Evolutionary conservation across 2,888 invertebrate genomes (phyloP).

Genomic region (Blastobasis lacticolella): DNA sequence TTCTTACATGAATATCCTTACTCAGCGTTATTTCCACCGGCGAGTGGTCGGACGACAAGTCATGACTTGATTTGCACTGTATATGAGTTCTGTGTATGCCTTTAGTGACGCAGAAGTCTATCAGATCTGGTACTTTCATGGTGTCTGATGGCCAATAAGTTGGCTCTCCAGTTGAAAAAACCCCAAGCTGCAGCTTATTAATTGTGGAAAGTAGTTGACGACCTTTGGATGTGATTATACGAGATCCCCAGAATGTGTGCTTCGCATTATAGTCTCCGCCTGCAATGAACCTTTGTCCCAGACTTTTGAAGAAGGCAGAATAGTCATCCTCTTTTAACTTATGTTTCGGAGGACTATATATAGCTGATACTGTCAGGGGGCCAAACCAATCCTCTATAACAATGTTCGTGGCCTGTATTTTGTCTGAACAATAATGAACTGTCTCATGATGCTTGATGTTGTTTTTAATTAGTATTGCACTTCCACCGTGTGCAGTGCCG

Average conservation of each 20-base stretch:
- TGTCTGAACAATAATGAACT: constrained; percentile 1
- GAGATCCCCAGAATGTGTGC: constrained; percentile 8
- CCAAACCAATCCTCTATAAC: constrained; percentile 1
- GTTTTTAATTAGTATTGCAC: constrained; percentile 5
- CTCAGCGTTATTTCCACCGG: no score
- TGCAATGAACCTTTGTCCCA: constrained; percentile 9
- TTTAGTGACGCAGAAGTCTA: constrained; percentile 4
- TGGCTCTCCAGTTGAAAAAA: constrained; percentile 12
- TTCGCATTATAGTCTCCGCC: constrained; percentile 10
- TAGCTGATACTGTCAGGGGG: neutral
- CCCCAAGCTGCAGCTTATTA: neutral
- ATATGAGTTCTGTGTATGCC: no score
- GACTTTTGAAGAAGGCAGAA: constrained; percentile 1
- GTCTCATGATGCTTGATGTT: constrained; percentile 6
- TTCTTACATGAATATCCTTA: no score
- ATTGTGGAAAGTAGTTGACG: constrained; percentile 4
- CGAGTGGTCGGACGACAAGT: no score
- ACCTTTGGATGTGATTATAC: constrained; percentile 8
- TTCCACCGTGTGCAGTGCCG: constrained; percentile 8
- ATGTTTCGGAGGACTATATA: constrained; percentile 11
- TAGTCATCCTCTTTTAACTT: constrained; percentile 2
- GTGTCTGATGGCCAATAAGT: constrained; percentile 16
- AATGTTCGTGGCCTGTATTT: constrained; percentile 9
- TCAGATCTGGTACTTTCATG: constrained; percentile 11
- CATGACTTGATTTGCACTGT: no score